Percentiles rank a stretch among this genome's conserved stretches.
Evolutionary conservation across 2,113 vertebrate species (phyloP).

Genomic region (Protomyctophum bolini): DNA sequence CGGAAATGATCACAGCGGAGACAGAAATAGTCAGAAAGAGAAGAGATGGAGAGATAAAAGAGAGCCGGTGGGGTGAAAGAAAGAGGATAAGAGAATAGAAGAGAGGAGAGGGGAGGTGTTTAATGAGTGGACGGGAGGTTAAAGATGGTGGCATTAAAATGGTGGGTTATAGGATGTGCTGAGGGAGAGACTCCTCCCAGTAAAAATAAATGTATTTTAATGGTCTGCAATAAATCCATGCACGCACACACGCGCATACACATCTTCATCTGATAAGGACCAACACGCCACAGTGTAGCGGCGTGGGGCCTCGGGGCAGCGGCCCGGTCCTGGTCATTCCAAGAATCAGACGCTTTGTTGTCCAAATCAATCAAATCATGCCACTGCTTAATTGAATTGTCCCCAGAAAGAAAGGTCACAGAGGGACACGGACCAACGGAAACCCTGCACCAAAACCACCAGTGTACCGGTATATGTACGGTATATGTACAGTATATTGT

Average conservation of each 20-base stretch:
- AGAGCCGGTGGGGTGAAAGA: conserved; percentile 7
- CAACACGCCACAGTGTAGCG: conserved; percentile 44
- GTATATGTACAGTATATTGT: too few relatives aligned
- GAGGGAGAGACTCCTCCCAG: conserved; percentile 48
- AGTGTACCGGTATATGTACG: too few relatives aligned
- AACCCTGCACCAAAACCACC: conserved; percentile 6
- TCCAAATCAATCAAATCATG: conserved; percentile 71
- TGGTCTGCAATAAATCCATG: conserved; percentile 70
- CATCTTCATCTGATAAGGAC: conserved; percentile 39
- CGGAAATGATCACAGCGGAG: conserved; percentile 49
- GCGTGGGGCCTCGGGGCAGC: conserved; percentile 41
- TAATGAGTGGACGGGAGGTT: conserved; percentile 67
- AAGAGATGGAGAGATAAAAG: conserved; percentile 52
- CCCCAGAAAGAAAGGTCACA: conserved; percentile 51
- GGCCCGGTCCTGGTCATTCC: conserved; percentile 37
- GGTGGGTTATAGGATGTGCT: conserved; percentile 32
- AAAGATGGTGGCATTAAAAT: conserved; percentile 69
- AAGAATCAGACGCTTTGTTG: conserved; percentile 56
- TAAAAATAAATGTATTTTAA: conserved; percentile 79
- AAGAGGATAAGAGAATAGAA: conserved; percentile 11
- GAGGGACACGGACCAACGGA: conserved; percentile 36
- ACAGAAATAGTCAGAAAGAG: conserved; percentile 21
- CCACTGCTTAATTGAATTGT: conserved; percentile 57
- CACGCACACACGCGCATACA: conserved; percentile 37
- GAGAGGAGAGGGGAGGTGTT: conserved; percentile 42